Conservation (phyloP, 1,140 invertebrate genomes). For the Temnothorax nylanderi region DNA sequence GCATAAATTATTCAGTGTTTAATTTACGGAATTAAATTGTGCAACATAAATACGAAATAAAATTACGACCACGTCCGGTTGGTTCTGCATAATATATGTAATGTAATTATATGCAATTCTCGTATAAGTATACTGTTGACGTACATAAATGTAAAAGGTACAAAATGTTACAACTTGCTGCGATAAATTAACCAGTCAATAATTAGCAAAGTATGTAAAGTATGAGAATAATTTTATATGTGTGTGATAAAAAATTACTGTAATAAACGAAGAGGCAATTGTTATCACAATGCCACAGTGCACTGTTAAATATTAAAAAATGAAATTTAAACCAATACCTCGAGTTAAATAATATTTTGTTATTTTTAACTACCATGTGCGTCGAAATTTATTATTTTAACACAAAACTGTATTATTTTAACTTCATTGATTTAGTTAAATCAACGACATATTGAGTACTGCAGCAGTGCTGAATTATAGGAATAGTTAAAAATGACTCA, state of each 20-base stretch:
- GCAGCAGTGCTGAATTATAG: too few species aligned
- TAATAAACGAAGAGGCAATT: neutral
- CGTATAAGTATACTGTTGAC: neutral
- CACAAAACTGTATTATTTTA: too few species aligned
- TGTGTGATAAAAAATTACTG: neutral
- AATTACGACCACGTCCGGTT: neutral
- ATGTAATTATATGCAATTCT: neutral
- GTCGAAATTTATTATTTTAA: too few species aligned
- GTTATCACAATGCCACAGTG: neutral
- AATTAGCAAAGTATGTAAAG: neutral
- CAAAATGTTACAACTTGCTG: neutral
- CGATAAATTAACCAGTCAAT: neutral
- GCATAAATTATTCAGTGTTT: slow-evolving; percentile 36
- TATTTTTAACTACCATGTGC: too few species aligned
- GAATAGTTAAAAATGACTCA: too few species aligned
- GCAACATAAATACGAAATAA: slow-evolving; percentile 34
- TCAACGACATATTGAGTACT: too few species aligned
- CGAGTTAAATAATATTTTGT: too few species aligned
- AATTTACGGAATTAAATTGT: slow-evolving; percentile 6
- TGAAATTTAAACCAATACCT: too few species aligned
- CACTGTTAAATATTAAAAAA: too few species aligned
- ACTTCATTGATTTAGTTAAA: too few species aligned
- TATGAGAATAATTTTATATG: neutral
- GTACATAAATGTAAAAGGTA: neutral
- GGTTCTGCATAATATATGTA: slow-evolving; percentile 14